Evolutionary conservation across 92 coral and sea anemone species (phyloP), one percentile per base, ranked within the genome.

Genomic region (Galaxea fascicularis): DNA sequence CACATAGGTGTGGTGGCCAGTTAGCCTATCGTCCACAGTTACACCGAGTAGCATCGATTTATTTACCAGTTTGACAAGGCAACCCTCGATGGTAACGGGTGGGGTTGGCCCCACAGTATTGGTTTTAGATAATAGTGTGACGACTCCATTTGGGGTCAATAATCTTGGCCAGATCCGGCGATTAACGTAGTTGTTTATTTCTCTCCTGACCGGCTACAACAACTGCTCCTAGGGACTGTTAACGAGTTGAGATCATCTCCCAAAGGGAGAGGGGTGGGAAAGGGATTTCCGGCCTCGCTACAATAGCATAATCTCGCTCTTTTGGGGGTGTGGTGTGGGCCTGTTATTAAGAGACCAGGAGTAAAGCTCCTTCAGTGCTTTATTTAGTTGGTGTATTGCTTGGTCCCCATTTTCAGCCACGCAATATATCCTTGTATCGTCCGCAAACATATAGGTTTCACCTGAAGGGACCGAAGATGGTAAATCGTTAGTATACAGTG

Each of bases 21-120:
- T n/a, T n/a, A n/a, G n/a, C n/a, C n/a, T n/a, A n/a, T n/a, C n/a
- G n/a, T n/a, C n/a, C n/a, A n/a, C n/a, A n/a, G n/a, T n/a, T n/a
- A 65, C 10, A 35, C 18, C n/a, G 31, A 29, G 90, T 56, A 56
- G n/a, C 62, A 5, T 56, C 62, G 62, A 56, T 56, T 56, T 56
- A 4, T 56, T 56, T 56, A 87, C 30, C 94, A 90, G 62, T 87
- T 27, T 57, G 79, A 28, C 44, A 26, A 54, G 29, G 44, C 84
- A 35, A 45, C 87, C 90, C 26, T 85, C 80, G 22, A 76, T 72
- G 30, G 46, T 78, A n/a, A 78, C 89, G 47, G 89, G 85, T 64
- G 89, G 44, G 53, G 47, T 56, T 56, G 62, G 62, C 62, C 85
- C 74, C 56, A 74, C 31, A 65, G 10, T 28, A 65, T 27, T 83